Evolutionary conservation across 2,113 vertebrate genomes (phyloP), one percentile per base, ranked within the genome.

Genomic region (Corydoras maculifer): DNA sequence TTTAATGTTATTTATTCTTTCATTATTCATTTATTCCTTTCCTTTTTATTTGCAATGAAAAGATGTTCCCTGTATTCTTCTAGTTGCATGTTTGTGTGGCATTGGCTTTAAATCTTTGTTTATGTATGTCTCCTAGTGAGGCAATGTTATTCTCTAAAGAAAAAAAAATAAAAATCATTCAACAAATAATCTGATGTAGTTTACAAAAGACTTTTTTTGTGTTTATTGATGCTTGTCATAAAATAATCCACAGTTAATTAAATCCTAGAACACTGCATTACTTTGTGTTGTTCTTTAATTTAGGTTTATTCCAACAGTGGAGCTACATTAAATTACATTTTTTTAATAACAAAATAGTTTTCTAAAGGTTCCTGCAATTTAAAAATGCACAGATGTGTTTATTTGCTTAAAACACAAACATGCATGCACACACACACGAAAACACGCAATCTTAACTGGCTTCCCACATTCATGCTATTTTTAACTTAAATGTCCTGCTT

Each of bases 21-120:
- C 61, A 75, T 50, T 81, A 69, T 82, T 57, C 82, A 80, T 85
- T 85, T 74, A 60, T 85, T 80, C 81, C 75, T 85, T 78, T 78
- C 72, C 60, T 65, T 7, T 75, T 49, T 80, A 43, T 49, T 59
- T 60, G 35, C n/a, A n/a, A n/a, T 57, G 18, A 25, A 7, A 7
- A 57, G 1, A n/a, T 57, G 7, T 60, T 59, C 57, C 61, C 12
- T 18, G 25, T 58, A 48, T 54, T 73, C 72, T 67, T 58, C 58
- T 60, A 59, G 57, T 32, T 7, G 35, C 31, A 55, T 65, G 32
- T 65, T 30, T 70, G 29, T 18, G 11, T 11, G 14, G 18, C 63
- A 18, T 53, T 18, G 48, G 31, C 31, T 74, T 12, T 9, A 8
- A 31, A 48, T 72, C 32, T 58, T 43, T 59, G 31, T 31, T 6